A percentile compares a stretch with the other conserved stretches of the same genome.
Conservation (phyloP, 1,140 invertebrate genomes). For the Gryllus bimaculatus region DNA sequence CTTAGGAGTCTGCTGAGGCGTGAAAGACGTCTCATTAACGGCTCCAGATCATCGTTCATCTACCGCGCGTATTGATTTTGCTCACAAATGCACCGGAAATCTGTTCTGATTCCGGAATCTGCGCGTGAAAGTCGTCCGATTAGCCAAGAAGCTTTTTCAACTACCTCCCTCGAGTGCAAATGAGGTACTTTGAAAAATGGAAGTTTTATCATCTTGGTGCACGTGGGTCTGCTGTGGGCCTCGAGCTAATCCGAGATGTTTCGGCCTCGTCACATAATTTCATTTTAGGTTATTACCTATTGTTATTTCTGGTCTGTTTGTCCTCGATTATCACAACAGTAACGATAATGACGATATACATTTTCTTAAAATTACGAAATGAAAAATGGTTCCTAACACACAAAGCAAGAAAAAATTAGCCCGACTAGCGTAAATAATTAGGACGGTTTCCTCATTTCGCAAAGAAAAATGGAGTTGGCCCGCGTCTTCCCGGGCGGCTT, state of each 20-base stretch:
- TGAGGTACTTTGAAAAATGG: not conserved
- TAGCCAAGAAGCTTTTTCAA: not conserved
- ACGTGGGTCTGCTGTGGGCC: too few species aligned
- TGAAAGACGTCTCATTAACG: not conserved
- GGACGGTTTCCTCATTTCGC: not conserved
- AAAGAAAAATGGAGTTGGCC: not conserved
- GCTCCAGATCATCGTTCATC: not conserved
- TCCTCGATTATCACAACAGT: not conserved
- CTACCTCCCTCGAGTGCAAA: not conserved
- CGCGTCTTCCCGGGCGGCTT: not conserved
- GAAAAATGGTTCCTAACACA: not conserved
- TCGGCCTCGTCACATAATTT: not conserved
- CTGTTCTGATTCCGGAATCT: not conserved
- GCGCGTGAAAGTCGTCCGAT: not conserved
- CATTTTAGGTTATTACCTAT: not conserved
- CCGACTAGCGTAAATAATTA: not conserved
- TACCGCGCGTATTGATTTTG: not conserved
- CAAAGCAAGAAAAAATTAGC: not conserved
- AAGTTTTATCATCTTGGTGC: not conserved
- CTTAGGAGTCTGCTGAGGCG: not conserved
- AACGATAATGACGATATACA: not conserved
- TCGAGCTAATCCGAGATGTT: not conserved
- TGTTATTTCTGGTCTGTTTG: not conserved
- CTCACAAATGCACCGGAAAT: not conserved
- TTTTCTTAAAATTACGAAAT: not conserved